Base-by-base conservation (phyloP, 2,113 vertebrate genomes). In the Gyps fulvus region DNA sequence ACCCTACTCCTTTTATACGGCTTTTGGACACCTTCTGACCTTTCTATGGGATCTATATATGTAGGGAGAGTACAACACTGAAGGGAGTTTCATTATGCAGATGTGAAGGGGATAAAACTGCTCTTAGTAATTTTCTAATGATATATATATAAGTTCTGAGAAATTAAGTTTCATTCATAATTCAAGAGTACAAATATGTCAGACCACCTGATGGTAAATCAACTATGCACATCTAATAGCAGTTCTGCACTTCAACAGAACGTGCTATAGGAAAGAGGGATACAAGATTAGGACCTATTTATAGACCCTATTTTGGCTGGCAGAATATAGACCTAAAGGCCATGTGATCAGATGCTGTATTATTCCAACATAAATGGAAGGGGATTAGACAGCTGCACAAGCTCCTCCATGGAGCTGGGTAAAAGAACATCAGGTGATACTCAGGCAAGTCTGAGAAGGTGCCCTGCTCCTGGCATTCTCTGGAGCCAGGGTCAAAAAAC, bases 121-220 rank as follows among this genome's bases (percentile, higher is more conserved):
- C 34, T 87, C 47, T 87, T 72, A 76, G 52, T 57, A 94, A 91
- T 93, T 87, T 95, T 83, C 69, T 84, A 86, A 95, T 89, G 36
- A 52, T 71, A 82, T 59, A 81, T 90, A 36, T 36, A 36, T 90
- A 89, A 92, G 32, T 89, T 94, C 79, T 76, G 34, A 76, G 32
- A 90, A 92, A 82, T 94, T 70, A 80, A 66, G n/a, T 87, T 91
- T 95, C 69, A 92, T 94, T 96, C 58, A 61, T 87, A 93, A 97
- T 91, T 95, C 72, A 96, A 74, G 40, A 93, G 63, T 79, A 92
- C 34, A 91, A 96, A 79, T 87, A 87, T 85, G 38, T 92, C 76
- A 85, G 59, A 76, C 13, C 27, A 76, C 57, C n/a, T 82, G 73
- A 95, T 32, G 17, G 42, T 57, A 94, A 92, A 94, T 93, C 84